Base-by-base conservation (phyloP, 2,113 vertebrate genomes). In the Silurus glanis region DNA sequence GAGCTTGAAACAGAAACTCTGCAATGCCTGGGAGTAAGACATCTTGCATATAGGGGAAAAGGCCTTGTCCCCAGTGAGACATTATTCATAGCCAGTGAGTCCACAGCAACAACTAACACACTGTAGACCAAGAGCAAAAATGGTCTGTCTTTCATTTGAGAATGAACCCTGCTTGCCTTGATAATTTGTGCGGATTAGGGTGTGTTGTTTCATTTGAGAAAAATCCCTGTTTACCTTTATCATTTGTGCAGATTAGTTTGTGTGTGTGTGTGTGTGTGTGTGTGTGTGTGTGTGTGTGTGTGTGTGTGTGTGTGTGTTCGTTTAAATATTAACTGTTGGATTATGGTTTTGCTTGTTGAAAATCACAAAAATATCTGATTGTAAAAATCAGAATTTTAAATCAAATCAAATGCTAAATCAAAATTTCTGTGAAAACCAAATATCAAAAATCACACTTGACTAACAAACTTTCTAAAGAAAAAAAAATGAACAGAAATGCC, bases 11-110 rank as follows among this genome's bases (percentile, higher is more conserved):
- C 82, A 86, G 82, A 87, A 89, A 86, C 71, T 75, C 55, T 85
- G 88, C 79, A 80, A 85, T 91, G 82, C 86, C 79, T 89, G 88
- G 88, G 89, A 90, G 85, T 87, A 88, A 90, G 88, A 88, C 80
- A 89, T 89, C 83, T 82, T 85, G 79, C 8, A 66, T 85, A 59
- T 45, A 51, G 85, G 86, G 74, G 72, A 87, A 87, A 88, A 88
- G 80, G 74, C 64, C 83, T 47, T 51, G 76, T 90, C 88, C 90
- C 87, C 6, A 7, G 49, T 90, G 91, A 14, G 86, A 81, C 61
- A 90, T 88, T 79, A 69, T 72, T 90, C 88, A 88, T 9, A 53
- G 49, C 37, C 72, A 80, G 61, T 85, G 84, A 78, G 75, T 71
- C 37, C 67, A 4, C 28, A 45, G 78, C 56, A 58, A 59, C 28